These are phyloP conservation scores for Amphipoea lucens DNA, from an alignment of 2,888 invertebrate genomes.

Conservation along the genomic window DNA sequence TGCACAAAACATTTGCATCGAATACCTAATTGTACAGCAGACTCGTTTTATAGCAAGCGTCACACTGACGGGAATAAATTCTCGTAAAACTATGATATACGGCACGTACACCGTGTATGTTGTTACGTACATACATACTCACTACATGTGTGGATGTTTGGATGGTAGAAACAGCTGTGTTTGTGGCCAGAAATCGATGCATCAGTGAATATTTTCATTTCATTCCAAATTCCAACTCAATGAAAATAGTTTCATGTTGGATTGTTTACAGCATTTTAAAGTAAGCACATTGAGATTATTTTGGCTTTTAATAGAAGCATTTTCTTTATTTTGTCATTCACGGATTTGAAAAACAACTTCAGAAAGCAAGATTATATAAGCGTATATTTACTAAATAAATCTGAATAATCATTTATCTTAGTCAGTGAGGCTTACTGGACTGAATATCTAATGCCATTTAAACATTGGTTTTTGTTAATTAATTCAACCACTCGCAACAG, in stretches of 20 bases:
- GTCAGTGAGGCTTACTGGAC: not conserved
- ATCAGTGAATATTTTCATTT: slow-evolving; percentile 10
- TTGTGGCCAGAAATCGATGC: slow-evolving; percentile 24
- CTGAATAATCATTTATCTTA: slow-evolving; percentile 10
- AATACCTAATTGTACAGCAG: slow-evolving; percentile 33
- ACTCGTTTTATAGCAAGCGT: slow-evolving; percentile 42
- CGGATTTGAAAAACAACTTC: not conserved
- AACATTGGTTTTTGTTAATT: slow-evolving; percentile 9
- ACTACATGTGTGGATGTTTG: slow-evolving; percentile 2
- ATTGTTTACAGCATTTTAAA: not conserved
- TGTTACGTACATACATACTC: not conserved
- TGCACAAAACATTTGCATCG: slow-evolving; percentile 47
- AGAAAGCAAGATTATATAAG: not conserved
- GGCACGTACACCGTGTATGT: slow-evolving; percentile 15
- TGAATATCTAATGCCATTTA: not conserved
- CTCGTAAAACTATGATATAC: slow-evolving; percentile 56
- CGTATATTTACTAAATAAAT: not conserved
- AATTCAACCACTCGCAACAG: not conserved
- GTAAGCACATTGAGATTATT: not conserved
- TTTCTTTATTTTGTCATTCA: not conserved
- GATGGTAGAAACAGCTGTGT: slow-evolving; percentile 24
- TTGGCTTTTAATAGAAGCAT: not conserved
- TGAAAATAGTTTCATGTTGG: slow-evolving; percentile 17
- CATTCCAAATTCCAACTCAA: slow-evolving; percentile 22
- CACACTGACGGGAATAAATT: slow-evolving; percentile 49